phyloP scores from a whole-genome alignment of 1,140 invertebrate species.

The Leptinotarsa texana region DNA sequence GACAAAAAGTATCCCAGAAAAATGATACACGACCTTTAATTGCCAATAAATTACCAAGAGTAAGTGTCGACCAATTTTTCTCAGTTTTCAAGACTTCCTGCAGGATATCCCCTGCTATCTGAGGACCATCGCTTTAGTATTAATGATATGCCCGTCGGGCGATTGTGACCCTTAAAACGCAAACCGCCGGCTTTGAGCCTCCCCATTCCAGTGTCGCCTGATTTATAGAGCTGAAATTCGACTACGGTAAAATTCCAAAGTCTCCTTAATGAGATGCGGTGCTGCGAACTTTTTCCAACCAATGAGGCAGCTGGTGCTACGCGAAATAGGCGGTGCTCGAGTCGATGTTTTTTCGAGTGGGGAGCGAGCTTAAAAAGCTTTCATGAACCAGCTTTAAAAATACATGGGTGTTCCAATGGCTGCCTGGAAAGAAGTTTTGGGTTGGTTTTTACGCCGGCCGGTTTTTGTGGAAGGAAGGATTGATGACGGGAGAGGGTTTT shows the following conservation, averaged over 20 bases:
- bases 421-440: constrained; percentile 51
- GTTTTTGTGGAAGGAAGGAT: constrained; percentile 50
- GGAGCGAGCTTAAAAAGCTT: constrained; percentile 48
- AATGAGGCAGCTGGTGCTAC: constrained; percentile 43
- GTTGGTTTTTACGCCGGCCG: constrained; percentile 40
- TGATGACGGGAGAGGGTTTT: constrained; percentile 46
- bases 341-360: constrained; percentile 48
- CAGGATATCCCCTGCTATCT: constrained; percentile 27
- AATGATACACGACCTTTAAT: constrained; percentile 40
- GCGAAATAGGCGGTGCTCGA: constrained; percentile 40
- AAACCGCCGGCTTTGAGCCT: constrained; percentile 25
- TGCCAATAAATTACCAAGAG: constrained; percentile 45
- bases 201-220: constrained; percentile 42
- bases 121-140: constrained; percentile 47
- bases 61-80: constrained; percentile 46
- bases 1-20: constrained; percentile 30
- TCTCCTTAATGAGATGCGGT: constrained; percentile 55
- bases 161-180: constrained; percentile 37
- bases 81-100: constrained; percentile 46
- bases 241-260: constrained; percentile 52
- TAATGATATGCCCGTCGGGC: constrained; percentile 44
- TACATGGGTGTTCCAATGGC: constrained; percentile 54
- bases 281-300: constrained; percentile 53
- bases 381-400: constrained; percentile 54
- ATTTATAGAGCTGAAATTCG: constrained; percentile 54